Conservation (phyloP, 2,797 vertebrate genomes). For the Pangasius krempfi region DNA sequence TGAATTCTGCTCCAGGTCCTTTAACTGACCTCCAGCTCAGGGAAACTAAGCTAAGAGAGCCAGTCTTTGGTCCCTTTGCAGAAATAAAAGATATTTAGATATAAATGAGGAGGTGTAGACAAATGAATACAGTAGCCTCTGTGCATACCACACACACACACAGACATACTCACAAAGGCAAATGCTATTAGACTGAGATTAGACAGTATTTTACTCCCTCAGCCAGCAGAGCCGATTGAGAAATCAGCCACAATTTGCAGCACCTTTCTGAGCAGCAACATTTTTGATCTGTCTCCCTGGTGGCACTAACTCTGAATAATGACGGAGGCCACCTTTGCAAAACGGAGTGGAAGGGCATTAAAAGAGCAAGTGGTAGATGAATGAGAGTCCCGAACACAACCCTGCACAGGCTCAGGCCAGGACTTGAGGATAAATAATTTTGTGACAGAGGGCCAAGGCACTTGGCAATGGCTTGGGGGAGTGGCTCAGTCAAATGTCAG, state of each 20-base stretch:
- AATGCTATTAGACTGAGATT: constrained; percentile 6
- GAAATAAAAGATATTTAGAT: constrained; percentile 18
- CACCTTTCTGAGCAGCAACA: constrained; percentile 35
- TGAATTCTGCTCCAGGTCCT: constrained; percentile 58
- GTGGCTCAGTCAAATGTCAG: constrained; percentile 58
- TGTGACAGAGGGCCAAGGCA: constrained; percentile 36
- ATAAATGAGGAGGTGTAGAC: background rate
- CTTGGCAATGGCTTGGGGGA: background rate
- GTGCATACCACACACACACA: background rate
- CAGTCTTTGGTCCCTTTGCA: background rate
- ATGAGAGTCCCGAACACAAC: constrained; percentile 36
- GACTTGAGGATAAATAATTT: constrained; percentile 54
- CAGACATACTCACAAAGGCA: background rate
- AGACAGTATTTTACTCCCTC: constrained; percentile 35
- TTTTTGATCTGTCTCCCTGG: constrained; percentile 46
- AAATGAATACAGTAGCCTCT: background rate
- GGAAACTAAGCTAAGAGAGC: background rate
- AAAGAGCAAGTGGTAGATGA: constrained; percentile 44
- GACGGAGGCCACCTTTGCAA: constrained; percentile 47
- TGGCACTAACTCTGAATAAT: constrained; percentile 43
- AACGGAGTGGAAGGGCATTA: constrained; percentile 49
- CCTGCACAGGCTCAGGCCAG: constrained; percentile 23
- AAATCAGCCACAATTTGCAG: constrained; percentile 49
- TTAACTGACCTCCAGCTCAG: constrained; percentile 22
- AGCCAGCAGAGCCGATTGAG: constrained; percentile 44